Percentiles rank a stretch among this genome's conserved stretches.
Evolutionary conservation across 2,797 vertebrate genomes (phyloP).

Genomic region (Neosalanx taihuensis): DNA sequence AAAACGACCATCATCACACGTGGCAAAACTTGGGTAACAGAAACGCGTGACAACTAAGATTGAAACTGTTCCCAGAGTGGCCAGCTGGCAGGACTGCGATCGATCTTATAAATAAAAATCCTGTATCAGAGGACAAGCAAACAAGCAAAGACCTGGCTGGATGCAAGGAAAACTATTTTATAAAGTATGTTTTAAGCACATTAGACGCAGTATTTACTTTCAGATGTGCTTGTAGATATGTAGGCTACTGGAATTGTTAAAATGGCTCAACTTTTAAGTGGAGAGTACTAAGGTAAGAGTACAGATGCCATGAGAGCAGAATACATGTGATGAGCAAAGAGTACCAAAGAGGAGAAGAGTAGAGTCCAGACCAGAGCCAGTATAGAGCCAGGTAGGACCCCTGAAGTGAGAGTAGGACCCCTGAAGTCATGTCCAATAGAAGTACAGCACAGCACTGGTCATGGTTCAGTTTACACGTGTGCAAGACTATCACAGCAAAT

Average conservation of each 20-base stretch:
- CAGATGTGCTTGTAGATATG: not conserved
- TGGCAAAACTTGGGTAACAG: constrained; percentile 48
- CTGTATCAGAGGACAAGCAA: constrained; percentile 30
- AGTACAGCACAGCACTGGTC: not conserved
- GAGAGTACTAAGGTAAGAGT: not conserved
- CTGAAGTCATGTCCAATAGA: not conserved
- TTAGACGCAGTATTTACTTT: constrained; percentile 11
- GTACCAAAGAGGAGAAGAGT: not conserved
- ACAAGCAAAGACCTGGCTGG: constrained; percentile 4
- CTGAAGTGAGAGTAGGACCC: constrained; percentile 24
- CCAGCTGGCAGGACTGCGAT: constrained; percentile 26
- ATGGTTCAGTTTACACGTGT: constrained; percentile 7
- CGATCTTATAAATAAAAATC: constrained; percentile 28
- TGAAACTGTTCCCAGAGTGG: constrained; percentile 19
- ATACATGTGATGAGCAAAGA: too few relatives aligned
- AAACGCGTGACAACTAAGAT: constrained; percentile 30
- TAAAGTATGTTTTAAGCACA: constrained; percentile 10
- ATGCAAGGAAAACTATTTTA: constrained; percentile 12
- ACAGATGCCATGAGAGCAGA: not conserved
- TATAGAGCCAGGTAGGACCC: constrained; percentile 13
- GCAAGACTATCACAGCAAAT: too few relatives aligned
- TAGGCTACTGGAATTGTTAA: not conserved
- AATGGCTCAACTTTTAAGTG: too few relatives aligned
- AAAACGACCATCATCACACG: constrained; percentile 27
- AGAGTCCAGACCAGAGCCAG: not conserved